phyloP scores from a whole-genome alignment of 1,140 invertebrate species.

The Aphaenogaster rudis region DNA sequence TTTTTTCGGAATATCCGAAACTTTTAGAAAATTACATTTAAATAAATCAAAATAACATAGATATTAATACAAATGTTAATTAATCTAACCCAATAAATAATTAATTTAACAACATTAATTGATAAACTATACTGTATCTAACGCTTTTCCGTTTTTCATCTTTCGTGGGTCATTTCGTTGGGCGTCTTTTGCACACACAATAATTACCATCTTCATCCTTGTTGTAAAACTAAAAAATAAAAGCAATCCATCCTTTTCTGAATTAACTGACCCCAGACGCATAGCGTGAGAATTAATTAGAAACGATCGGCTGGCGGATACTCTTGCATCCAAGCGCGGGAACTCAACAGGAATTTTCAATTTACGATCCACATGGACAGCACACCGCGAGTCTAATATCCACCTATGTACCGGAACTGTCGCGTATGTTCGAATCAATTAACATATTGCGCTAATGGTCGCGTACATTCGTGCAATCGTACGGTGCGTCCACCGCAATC shows the following conservation, averaged over 20 bases:
- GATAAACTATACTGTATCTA: not conserved
- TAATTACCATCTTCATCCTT: not conserved
- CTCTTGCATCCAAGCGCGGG: not conserved
- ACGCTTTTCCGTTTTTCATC: not conserved
- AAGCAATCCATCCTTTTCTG: not conserved
- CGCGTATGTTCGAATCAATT: conserved; percentile 51
- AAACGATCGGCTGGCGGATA: not conserved
- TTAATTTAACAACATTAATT: conserved; percentile 14
- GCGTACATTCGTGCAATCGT: not conserved
- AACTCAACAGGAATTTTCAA: conserved; percentile 49
- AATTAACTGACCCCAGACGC: not conserved
- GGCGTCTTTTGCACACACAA: not conserved
- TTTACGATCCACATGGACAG: conserved; percentile 29
- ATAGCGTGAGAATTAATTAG: conserved; percentile 39
- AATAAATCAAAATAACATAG: not conserved
- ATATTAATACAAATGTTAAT: not conserved
- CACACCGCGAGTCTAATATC: not conserved
- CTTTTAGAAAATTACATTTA: not conserved
- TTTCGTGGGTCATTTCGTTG: not conserved
- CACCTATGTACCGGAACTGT: not conserved
- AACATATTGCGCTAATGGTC: conserved; percentile 55
- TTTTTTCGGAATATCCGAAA: not conserved
- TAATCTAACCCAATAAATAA: not conserved
- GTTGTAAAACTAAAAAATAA: not conserved
- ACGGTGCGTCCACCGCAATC: conserved; percentile 20